Conservation (phyloP, 1,140 invertebrate genomes). For the Sarcophaga peregrina region DNA sequence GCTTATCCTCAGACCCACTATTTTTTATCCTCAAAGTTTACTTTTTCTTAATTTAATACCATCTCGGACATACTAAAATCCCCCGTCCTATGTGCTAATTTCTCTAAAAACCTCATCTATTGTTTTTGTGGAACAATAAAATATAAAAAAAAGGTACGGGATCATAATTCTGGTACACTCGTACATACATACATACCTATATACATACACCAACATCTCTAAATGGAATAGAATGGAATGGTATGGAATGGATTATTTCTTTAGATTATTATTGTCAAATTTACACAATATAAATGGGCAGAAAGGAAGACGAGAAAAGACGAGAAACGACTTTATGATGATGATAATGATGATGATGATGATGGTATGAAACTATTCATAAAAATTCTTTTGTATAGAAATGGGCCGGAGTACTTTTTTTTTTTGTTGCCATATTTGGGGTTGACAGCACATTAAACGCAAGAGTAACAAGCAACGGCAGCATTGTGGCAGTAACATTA, state of each 20-base stretch:
- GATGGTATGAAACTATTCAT: background rate
- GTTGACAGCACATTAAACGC: background rate
- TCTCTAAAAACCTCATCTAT: background rate
- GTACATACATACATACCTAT: no score
- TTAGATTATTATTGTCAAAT: conserved; percentile 5
- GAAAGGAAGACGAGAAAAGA: background rate
- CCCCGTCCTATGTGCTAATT: background rate
- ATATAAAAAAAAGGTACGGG: background rate
- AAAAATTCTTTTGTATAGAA: background rate
- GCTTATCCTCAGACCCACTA: no score
- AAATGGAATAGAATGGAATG: no score
- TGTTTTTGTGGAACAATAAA: background rate
- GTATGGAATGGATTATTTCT: background rate
- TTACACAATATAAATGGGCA: background rate
- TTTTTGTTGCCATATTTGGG: background rate
- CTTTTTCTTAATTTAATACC: no score
- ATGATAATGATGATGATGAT: no score
- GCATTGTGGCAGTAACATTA: background rate
- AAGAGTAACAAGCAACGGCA: background rate
- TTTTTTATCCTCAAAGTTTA: no score
- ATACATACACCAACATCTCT: no score
- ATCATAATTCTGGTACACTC: background rate
- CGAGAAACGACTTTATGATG: background rate
- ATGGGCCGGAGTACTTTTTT: background rate
- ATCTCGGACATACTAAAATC: no score